Base-by-base conservation (phyloP, 2,797 vertebrate genomes). In the Labroides dimidiatus region DNA sequence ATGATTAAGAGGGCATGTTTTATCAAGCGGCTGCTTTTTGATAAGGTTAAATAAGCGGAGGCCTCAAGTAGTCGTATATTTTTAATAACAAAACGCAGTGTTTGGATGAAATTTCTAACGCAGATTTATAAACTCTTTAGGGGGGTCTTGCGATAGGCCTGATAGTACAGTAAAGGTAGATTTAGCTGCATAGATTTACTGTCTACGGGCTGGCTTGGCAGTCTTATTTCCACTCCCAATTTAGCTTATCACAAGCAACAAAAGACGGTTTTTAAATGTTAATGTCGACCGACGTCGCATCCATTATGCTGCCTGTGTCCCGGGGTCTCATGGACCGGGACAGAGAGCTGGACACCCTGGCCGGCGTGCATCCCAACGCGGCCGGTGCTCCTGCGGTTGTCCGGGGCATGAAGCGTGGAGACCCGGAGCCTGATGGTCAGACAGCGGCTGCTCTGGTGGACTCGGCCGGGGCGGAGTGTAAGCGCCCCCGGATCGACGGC, bases 281-380 rank as follows among this genome's bases (percentile, higher is more conserved):
- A 93, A 95, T 95, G 94, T 95, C 94, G 93, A 94, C 93, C 91
- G 93, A 95, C 93, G 93, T 95, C 78, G 93, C 93, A 83, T 94
- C 94, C 76, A 93, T 95, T 80, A 95, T 95, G 94, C 86, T 95
- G 85, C 93, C 94, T n/a, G 93, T 94, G 81, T 92, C 91, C 91
- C 94, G 93, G 90, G 92, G 87, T 82, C 91, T 95, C 62, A 82
- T 94, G 85, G 94, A 95, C 87, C 93, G 93, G 91, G 94, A 94
- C 57, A 84, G 93, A 84, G 94, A 95, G 86, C 85, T 95, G 91
- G 94, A 95, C 64, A 24, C 93, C 64, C 88, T 92, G 86, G 80
- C 90, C 53, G 92, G 91, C 68, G 91, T 93, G 72, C 91, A 91
- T 16, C 84, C 91, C 42, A 88, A 77, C 84, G 69, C 89, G 53